Base-by-base conservation (phyloP, 2,797 vertebrate genomes). In the Lepidocolaptes lacrymiger region DNA sequence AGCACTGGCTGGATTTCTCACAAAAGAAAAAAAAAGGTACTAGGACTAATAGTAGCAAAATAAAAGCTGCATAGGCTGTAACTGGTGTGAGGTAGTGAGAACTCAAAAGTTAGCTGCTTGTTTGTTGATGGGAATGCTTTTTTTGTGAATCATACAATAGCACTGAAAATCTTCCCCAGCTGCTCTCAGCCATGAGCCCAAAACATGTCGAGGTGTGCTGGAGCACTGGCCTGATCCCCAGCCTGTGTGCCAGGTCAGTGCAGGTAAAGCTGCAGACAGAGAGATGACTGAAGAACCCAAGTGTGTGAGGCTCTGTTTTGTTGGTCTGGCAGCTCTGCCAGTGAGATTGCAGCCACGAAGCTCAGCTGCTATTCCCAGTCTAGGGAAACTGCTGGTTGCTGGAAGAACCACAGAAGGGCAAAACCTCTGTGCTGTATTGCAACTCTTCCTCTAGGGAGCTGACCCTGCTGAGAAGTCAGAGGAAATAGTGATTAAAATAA, bases 381-480 rank as follows among this genome's bases (percentile, higher is more conserved):
- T 24, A 67, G n/a, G 41, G 22, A 76, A 88, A 56, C 21, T 44
- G 28, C 7, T 3, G 34, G 32, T 49, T 0, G 1, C 32, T 74
- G 61, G 32, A 43, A 77, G 55, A 63, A 22, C 24, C 8, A 22
- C 51, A 21, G 22, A 46, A 41, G 28, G n/a, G 64, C 14, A 67
- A 81, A 71, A 18, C 2, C 56, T 67, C 39, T 0, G 0, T 43
- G 49, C 54, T 85, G 37, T n/a, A 6, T 28, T 10, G 4, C 49
- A 82, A 3, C 19, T 44, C 26, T 37, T 73, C 43, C 22, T 72
- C 41, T 39, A 8, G 23, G 34, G 43, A 69, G 10, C 51, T n/a
- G 32, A 39, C 36, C 48, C 36, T 34, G 23, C 12, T 18, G 43
- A 44, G 41, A 36, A 23, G 18, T 11, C 0, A 4, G 24, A 36